phyloP scores from a whole-genome alignment of 2,797 vertebrate species.

The Melanogrammus aeglefinus region DNA sequence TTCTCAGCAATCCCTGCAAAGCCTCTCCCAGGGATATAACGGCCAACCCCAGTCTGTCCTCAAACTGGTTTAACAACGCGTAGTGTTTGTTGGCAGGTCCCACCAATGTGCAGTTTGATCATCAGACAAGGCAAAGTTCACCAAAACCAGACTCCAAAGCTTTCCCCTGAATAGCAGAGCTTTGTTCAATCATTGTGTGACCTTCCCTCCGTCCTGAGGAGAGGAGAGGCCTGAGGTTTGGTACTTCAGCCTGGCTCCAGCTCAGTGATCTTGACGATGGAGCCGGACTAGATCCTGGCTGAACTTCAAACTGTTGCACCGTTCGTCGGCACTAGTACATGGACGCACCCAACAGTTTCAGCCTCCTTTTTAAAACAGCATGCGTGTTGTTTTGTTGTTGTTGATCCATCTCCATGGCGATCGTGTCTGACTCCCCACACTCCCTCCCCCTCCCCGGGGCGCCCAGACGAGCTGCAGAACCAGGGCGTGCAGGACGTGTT shows the following conservation, averaged over 20 bases:
- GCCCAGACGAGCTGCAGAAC: constrained; percentile 81
- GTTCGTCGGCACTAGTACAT: too few relatives aligned
- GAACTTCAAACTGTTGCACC: too few relatives aligned
- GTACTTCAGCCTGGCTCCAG: too few relatives aligned
- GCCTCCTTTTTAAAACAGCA: background rate
- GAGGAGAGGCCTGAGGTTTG: too few relatives aligned
- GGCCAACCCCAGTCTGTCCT: background rate
- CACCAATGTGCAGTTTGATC: background rate
- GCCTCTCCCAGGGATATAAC: background rate
- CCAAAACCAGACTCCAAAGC: background rate
- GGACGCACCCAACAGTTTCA: background rate
- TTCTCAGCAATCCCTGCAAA: background rate
- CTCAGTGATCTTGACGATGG: too few relatives aligned
- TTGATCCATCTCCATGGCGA: background rate
- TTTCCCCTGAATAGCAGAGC: background rate
- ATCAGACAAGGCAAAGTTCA: background rate
- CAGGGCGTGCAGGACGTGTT: constrained; percentile 84
- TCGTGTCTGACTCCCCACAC: background rate
- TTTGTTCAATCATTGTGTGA: background rate
- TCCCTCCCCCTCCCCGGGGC: background rate
- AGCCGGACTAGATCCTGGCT: too few relatives aligned
- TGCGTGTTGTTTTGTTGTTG: background rate
- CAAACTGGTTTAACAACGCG: background rate
- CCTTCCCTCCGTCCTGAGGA: too few relatives aligned
- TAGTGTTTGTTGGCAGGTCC: background rate